Evolutionary conservation across 2,888 invertebrate genomes (phyloP).

Genomic region (Polydrusus pterygomalis): DNA sequence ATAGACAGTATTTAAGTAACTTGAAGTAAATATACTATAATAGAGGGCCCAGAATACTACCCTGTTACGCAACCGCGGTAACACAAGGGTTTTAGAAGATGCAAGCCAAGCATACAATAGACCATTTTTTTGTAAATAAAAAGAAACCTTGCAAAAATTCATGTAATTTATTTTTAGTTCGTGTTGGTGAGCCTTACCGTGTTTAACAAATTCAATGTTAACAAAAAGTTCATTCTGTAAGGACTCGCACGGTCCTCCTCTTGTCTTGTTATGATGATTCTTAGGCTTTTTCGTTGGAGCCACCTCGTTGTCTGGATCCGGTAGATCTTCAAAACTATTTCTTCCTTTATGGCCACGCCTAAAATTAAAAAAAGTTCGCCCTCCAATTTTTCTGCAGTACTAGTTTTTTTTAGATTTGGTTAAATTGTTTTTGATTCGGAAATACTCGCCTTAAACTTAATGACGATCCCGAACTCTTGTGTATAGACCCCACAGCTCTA

Average conservation of each 20-base stretch:
- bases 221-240: conserved; percentile 79
- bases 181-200: conserved; percentile 71
- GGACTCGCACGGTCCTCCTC: conserved; percentile 79
- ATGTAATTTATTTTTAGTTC: no score
- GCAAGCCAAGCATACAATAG: no score
- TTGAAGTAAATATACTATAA: no score
- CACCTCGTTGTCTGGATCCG: conserved; percentile 61
- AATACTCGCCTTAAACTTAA: conserved; percentile 59
- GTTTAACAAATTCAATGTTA: conserved; percentile 82
- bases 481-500: conserved; percentile 65
- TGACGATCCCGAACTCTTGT: conserved; percentile 65
- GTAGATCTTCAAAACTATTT: conserved; percentile 56
- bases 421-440: background rate
- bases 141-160: no score
- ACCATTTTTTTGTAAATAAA: no score
- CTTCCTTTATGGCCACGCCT: conserved; percentile 63
- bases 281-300: conserved; percentile 62
- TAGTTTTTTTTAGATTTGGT: no score
- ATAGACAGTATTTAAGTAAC: no score
- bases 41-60: no score
- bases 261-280: conserved; percentile 67
- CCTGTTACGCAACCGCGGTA: no score
- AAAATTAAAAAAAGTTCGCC: background rate
- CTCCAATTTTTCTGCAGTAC: background rate
- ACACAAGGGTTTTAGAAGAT: no score